Evolutionary conservation across 1,140 invertebrate species (phyloP), one percentile per base, ranked within the genome.

Genomic region (Solenopsis invicta): DNA sequence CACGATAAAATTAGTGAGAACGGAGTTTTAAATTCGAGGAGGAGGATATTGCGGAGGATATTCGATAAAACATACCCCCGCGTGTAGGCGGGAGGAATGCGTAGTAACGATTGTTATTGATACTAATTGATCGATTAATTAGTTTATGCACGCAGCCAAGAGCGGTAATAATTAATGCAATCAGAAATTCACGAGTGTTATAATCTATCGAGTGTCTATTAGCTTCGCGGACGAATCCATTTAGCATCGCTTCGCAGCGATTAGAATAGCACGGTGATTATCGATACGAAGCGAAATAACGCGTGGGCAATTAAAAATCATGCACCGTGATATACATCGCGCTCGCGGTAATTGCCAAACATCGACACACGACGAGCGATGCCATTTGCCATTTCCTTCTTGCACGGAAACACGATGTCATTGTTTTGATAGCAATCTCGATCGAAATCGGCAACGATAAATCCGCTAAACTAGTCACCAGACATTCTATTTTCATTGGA

Each of bases 71-170:
- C 21, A 10, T 9, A 2, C 16, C n/a, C n/a, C n/a, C 24, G 8
- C 72, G 37, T n/a, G 67, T 48, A 41, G 41, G 21, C 50, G 34
- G 41, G 37, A 41, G 54, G 45, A 84, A 75, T 75, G 45, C 29
- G n/a, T 18, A 84, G 74, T 29, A 62, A 59, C 34, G 52, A 75
- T 8, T 84, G 41, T 84, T 84, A 84, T 74, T 61, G 80, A 75
- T 84, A 84, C 29, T 62, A 75, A 84, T 84, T 45, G 54, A 75
- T 62, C 69, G 80, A 84, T 84, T 75, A 84, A 75, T 71, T 75
- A 61, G 29, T 50, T 84, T 37, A 29, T 62, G 37, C 24, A 16
- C 24, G 18, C 12, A 6, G 41, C 54, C 4, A 72, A 54, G 41
- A n/a, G 56, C 24, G 69, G 5, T 82, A 24, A 74, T 84, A 84